Evolutionary conservation across 2,113 vertebrate genomes (phyloP), one percentile per base, ranked within the genome.

Genomic region (Sturnus vulgaris): DNA sequence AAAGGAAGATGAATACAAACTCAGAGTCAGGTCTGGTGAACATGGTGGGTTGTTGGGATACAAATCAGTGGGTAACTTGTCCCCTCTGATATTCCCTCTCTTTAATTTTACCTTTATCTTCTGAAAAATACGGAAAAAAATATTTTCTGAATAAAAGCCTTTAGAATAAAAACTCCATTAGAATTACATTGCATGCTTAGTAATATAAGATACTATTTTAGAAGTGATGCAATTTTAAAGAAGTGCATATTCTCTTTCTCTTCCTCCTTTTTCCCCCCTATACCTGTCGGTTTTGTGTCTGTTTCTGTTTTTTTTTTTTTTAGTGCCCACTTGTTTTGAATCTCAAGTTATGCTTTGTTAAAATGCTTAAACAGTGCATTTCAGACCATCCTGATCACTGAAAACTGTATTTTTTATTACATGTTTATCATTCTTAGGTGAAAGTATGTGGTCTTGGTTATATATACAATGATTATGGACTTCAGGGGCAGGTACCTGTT

Each of bases 121-220:
- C 60, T 90, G 65, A 88, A 93, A 90, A 84, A 73, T 11, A 61
- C 30, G 7, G 15, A 59, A 4, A 2, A 40, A 40, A 40, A 13
- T 66, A 17, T 86, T 31, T 57, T 84, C 56, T 84, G 61, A 64
- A 79, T 78, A 92, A 95, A 55, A 90, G 31, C 20, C 37, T 80
- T 39, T 93, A 80, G 88, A 93, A 57, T 83, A 80, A 90, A 96
- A 93, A 42, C 42, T 59, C 18, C 35, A n/a, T 82, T 78, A 75
- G 77, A 95, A 65, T 50, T 66, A 71, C 88, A 76, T 64, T 40
- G 69, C 17, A 18, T 80, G 33, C 68, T 82, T 92, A 96, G 57
- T 90, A 90, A 82, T 94, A 89, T 71, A 93, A 69, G 70, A 66
- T 88, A 64, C 16, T 69, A 56, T 25, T 93, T 46, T 66, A 82